Evolutionary conservation across 2,113 vertebrate genomes (phyloP).

Genomic region (Tenebrosternarchus preto): DNA sequence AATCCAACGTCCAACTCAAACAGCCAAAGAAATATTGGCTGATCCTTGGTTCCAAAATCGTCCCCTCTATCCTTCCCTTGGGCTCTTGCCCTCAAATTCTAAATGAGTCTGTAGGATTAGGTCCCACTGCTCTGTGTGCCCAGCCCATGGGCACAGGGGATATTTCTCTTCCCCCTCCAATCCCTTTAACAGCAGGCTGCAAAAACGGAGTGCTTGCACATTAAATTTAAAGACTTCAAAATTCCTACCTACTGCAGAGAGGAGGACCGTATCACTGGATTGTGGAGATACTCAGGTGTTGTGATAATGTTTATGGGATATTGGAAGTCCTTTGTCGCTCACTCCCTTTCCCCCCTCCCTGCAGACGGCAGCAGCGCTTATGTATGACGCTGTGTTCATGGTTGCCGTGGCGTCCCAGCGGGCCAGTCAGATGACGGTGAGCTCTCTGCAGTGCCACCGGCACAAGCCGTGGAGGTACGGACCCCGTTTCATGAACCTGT

Average conservation of each 20-base stretch:
- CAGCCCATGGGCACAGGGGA: slow-evolving; percentile 24
- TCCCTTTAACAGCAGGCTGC: neutral
- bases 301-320: neutral
- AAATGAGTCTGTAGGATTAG: slow-evolving; percentile 30
- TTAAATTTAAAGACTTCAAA: neutral
- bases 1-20: neutral
- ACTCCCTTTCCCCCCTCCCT: neutral
- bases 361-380: slow-evolving; percentile 93
- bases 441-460: slow-evolving; percentile 95
- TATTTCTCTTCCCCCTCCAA: neutral
- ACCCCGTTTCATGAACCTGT: slow-evolving; percentile 92
- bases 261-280: neutral
- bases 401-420: slow-evolving; percentile 90
- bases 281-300: slow-evolving; percentile 4
- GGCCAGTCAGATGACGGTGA: slow-evolving; percentile 90
- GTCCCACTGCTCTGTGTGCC: slow-evolving; percentile 4
- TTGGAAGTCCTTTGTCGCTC: neutral
- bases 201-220: neutral
- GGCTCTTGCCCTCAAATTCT: slow-evolving; percentile 6
- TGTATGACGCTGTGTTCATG: slow-evolving; percentile 96
- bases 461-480: slow-evolving; percentile 98
- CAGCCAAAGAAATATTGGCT: neutral
- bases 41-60: neutral
- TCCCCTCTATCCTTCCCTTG: neutral
- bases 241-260: neutral